phyloP scores from a whole-genome alignment of 2,797 vertebrate genomes.

The Falco biarmicus region DNA sequence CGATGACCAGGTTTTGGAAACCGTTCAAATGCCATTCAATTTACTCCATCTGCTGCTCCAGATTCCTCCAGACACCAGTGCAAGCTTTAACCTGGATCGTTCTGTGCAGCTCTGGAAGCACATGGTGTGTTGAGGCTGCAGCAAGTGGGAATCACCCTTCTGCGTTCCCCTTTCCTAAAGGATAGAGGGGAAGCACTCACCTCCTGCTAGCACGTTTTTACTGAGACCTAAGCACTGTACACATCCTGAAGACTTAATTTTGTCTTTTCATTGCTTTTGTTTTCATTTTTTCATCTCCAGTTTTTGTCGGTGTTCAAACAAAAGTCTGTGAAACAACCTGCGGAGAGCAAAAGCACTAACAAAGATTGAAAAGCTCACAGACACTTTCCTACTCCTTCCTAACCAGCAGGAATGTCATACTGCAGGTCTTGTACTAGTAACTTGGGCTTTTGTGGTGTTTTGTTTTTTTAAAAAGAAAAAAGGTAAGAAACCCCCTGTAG shows the following conservation, averaged over 20 bases:
- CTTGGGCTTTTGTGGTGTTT: neutral
- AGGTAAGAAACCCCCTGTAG: no score
- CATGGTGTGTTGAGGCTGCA: neutral
- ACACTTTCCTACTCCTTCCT: neutral
- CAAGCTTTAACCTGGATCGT: neutral
- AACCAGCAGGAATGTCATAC: neutral
- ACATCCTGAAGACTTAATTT: neutral
- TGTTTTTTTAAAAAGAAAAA: neutral
- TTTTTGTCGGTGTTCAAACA: neutral
- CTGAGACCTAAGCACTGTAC: neutral
- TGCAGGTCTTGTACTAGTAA: neutral
- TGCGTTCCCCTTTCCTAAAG: neutral
- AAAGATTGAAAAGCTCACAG: neutral
- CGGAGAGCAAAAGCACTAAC: neutral
- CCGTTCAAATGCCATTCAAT: neutral
- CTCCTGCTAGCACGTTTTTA: neutral
- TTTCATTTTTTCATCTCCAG: neutral
- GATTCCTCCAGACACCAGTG: neutral
- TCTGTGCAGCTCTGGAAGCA: neutral
- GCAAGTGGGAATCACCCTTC: neutral
- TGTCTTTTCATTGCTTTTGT: no score
- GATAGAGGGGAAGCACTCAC: neutral
- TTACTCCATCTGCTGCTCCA: neutral
- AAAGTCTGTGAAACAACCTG: neutral
- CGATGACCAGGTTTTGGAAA: neutral